A percentile compares a stretch with the other conserved stretches of the same genome.
Evolutionary conservation across 2,888 invertebrate genomes (phyloP).

Genomic region (Himalopsyche japonica): DNA sequence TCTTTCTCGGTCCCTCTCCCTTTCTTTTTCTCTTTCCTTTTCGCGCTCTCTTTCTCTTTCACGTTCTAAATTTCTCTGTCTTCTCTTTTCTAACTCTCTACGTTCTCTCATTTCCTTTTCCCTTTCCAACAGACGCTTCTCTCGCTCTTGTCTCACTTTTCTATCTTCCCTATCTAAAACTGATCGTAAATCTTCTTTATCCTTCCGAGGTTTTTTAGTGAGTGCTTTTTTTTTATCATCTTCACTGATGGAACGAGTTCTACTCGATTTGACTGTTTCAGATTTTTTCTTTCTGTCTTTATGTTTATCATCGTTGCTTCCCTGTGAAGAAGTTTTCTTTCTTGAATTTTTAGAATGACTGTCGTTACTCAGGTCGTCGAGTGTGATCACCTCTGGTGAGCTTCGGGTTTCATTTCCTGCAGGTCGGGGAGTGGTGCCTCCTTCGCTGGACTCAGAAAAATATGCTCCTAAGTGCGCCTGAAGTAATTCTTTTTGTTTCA

Average conservation of each 20-base stretch:
- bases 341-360: constrained; percentile 42
- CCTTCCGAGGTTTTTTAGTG: constrained; percentile 19
- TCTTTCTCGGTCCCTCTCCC: constrained; percentile 41
- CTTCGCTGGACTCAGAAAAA: constrained; percentile 68
- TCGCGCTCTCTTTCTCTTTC: constrained; percentile 45
- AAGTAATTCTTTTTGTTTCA: constrained; percentile 83
- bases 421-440: constrained; percentile 47
- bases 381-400: constrained; percentile 56
- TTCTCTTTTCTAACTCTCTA: constrained; percentile 43
- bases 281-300: constrained; percentile 43
- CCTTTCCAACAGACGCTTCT: constrained; percentile 51
- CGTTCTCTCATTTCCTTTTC: constrained; percentile 49
- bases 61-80: constrained; percentile 44
- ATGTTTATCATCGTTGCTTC: constrained; percentile 41
- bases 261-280: constrained; percentile 44
- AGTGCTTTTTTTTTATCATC: constrained; percentile 44
- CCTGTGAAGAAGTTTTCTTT: background rate
- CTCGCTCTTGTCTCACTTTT: constrained; percentile 48
- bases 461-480: constrained; percentile 80
- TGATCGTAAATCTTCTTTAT: constrained; percentile 41
- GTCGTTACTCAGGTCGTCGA: constrained; percentile 68
- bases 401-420: constrained; percentile 42
- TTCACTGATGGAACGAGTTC: constrained; percentile 44
- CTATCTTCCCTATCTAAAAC: constrained; percentile 52
- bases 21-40: constrained; percentile 43